A percentile compares a stretch with the other conserved stretches of the same genome.
Conservation (phyloP, 2,797 vertebrate genomes). For the Gallirallus australis region DNA sequence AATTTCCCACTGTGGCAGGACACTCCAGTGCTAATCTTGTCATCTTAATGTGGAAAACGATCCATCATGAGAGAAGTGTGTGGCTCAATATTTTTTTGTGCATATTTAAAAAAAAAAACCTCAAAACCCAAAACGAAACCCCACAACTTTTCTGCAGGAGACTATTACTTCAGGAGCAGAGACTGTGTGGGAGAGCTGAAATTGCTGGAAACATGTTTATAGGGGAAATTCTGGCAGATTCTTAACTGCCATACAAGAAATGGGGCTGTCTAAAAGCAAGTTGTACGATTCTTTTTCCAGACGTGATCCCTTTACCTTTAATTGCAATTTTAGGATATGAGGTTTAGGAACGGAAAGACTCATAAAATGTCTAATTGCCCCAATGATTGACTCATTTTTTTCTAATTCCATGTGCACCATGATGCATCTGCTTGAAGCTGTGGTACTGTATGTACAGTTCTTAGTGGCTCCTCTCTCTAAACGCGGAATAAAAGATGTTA, state of each 20-base stretch:
- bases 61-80: not conserved
- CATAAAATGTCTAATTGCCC: not conserved
- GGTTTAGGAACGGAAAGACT: not conserved
- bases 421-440: not conserved
- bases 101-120: not conserved
- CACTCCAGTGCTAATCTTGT: not conserved
- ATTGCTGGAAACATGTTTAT: slow-evolving; percentile 10
- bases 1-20: not conserved
- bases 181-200: not conserved
- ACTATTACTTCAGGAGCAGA: not conserved
- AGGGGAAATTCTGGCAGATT: slow-evolving; percentile 18
- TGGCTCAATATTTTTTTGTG: not conserved
- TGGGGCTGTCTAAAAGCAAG: not conserved
- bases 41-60: not conserved
- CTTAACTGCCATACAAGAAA: not conserved
- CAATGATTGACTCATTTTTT: not conserved
- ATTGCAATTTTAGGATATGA: not conserved
- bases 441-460: not conserved
- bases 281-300: not conserved
- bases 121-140: too few relatives aligned
- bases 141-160: not conserved
- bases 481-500: not conserved
- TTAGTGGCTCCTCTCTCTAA: not conserved
- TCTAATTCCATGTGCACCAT: not conserved
- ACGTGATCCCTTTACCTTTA: not conserved